Conservation (phyloP, 2,113 vertebrate genomes). For the Sisor rabdophorus region DNA sequence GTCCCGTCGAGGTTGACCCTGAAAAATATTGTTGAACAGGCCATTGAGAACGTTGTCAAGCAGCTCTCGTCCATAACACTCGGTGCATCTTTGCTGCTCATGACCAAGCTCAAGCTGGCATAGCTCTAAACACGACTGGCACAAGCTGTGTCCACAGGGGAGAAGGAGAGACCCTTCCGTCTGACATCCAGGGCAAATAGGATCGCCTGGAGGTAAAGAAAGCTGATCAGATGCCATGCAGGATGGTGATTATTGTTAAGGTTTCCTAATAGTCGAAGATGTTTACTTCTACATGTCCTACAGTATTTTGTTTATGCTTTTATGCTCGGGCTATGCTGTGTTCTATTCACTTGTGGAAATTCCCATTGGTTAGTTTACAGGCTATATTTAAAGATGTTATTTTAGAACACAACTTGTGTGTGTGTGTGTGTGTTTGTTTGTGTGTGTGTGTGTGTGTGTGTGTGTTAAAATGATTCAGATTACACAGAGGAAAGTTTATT, state of each 20-base stretch:
- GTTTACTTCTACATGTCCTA: neutral
- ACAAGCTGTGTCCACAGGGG: constrained; percentile 58
- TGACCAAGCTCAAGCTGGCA: constrained; percentile 52
- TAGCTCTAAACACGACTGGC: constrained; percentile 47
- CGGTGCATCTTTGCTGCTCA: constrained; percentile 45
- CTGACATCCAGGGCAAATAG: constrained; percentile 55
- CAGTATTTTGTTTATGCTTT: neutral
- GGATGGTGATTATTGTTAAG: neutral
- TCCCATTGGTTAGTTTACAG: constrained; percentile 4
- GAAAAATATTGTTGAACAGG: constrained; percentile 53
- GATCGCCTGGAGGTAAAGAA: neutral
- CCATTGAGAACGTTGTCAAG: constrained; percentile 47
- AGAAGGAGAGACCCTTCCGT: constrained; percentile 34
- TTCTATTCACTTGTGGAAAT: constrained; percentile 14
- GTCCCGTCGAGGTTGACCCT: constrained; percentile 46
- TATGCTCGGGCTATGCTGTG: neutral
- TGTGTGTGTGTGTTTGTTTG: constrained; percentile 27
- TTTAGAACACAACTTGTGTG: constrained; percentile 24
- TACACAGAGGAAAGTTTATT: neutral
- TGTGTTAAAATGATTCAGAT: neutral
- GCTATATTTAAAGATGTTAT: constrained; percentile 49
- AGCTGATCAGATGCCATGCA: constrained; percentile 36
- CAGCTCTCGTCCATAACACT: constrained; percentile 55
- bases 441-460: neutral
- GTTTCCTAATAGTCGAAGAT: neutral